Evolutionary conservation across 2,888 invertebrate genomes (phyloP).

Genomic region (Pycnomerus fuliginosus): DNA sequence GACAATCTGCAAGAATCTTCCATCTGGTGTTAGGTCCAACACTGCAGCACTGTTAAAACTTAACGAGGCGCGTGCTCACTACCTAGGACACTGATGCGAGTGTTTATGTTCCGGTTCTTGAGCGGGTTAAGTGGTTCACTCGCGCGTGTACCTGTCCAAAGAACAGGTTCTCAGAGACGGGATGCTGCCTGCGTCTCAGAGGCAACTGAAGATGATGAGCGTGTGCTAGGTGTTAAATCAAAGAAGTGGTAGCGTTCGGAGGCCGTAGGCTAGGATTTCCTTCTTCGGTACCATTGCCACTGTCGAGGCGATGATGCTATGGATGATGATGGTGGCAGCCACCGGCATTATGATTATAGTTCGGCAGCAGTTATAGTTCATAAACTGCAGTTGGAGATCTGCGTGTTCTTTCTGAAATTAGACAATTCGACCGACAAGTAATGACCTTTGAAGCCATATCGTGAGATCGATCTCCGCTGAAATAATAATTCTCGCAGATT

Average conservation of each 20-base stretch:
- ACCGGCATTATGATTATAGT: too few relatives aligned
- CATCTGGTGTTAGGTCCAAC: too few relatives aligned
- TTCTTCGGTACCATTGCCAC: slow-evolving; percentile 36
- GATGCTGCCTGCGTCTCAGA: slow-evolving; percentile 28
- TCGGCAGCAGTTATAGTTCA: neutral
- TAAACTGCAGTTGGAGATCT: neutral
- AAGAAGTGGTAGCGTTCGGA: slow-evolving; percentile 45
- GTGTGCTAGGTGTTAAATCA: slow-evolving; percentile 47
- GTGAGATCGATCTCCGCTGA: neutral
- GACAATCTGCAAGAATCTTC: too few relatives aligned
- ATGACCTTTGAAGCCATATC: neutral
- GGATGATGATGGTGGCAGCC: slow-evolving; percentile 27
- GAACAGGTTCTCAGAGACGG: slow-evolving; percentile 18
- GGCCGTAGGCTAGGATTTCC: slow-evolving; percentile 45
- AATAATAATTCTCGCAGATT: too few relatives aligned
- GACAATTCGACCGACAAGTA: neutral
- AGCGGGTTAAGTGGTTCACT: slow-evolving; percentile 24
- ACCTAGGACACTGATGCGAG: slow-evolving; percentile 6
- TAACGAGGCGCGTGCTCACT: slow-evolving; percentile 17
- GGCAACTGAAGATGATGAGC: slow-evolving; percentile 46
- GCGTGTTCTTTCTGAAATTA: neutral
- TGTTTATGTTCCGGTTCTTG: slow-evolving; percentile 24
- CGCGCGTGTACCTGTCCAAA: slow-evolving; percentile 12
- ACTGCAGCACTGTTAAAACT: too few relatives aligned
- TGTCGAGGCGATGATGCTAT: slow-evolving; percentile 36